Evolutionary conservation across 2,113 vertebrate genomes (phyloP).

Genomic region (Cryptotis parvus): DNA sequence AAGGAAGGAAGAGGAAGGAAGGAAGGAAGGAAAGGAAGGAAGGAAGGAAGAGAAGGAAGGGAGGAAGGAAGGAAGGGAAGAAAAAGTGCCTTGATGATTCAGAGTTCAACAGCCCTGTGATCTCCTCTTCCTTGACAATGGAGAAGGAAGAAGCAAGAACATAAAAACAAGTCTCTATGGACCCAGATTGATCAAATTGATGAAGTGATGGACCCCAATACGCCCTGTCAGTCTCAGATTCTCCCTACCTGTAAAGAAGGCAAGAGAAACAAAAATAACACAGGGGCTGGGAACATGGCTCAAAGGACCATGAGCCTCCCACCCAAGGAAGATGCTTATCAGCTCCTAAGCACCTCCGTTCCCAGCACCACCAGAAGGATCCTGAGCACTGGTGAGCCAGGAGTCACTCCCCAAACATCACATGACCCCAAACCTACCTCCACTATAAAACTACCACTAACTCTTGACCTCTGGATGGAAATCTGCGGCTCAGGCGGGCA

Average conservation of each 20-base stretch:
- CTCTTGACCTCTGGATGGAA: conserved; percentile 12
- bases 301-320: neutral
- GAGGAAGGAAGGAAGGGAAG: too few relatives aligned
- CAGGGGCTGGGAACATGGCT: neutral
- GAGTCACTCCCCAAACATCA: too few relatives aligned
- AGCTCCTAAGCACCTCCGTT: neutral
- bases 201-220: too few relatives aligned
- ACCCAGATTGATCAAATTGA: too few relatives aligned
- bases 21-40: too few relatives aligned
- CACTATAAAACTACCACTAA: neutral
- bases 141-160: neutral
- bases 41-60: too few relatives aligned
- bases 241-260: neutral
- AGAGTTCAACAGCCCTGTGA: neutral
- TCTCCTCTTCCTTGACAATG: neutral
- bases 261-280: conserved; percentile 1
- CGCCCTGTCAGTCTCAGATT: neutral
- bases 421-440: too few relatives aligned
- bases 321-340: neutral
- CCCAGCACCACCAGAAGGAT: too few relatives aligned
- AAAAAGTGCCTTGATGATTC: neutral
- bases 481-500: neutral
- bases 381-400: too few relatives aligned
- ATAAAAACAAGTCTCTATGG: neutral
- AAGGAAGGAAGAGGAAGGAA: too few relatives aligned